Base-by-base conservation (phyloP, 2,888 invertebrate genomes). In the Drosophila demipolita region DNA sequence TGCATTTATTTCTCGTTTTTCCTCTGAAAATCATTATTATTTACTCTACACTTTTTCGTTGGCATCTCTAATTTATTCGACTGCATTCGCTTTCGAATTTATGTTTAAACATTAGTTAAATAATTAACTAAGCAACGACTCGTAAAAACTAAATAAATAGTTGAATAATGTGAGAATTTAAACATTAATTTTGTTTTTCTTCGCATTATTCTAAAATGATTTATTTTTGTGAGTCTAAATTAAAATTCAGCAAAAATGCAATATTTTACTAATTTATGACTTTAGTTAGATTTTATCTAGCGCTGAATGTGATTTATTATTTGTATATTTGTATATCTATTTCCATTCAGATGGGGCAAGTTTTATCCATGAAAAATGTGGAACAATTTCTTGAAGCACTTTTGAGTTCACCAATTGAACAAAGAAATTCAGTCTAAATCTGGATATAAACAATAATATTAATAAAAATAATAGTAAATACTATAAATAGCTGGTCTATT, bases 21-120 rank as follows among this genome's bases (percentile, higher is more conserved):
- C 6, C 29, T 29, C 29, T 29, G 6, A 29, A 29, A 29, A 29
- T 29, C 29, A 29, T 29, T 29, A 29, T 29, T 29, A 6, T 29
- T 29, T 6, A 6, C 15, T 23, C 45, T 9, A 0, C 9, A 0
- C 33, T 53, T 23, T 23, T n/a, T 23, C 23, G 8, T 5, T 8
- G 1, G 17, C n/a, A 38, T 12, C 2, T 52, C 7, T 17, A 36
- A 42, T 57, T 68, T 40, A 17, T 66, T 65, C 35, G 52, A 3
- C n/a, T n/a, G 52, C 29, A 42, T 9, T 52, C 8, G 17, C 23
- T 40, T 52, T 45, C n/a, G 1, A 20, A 12, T 42, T 1, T n/a
- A 8, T 15, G 33, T 32, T 33, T 0, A 7, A 23, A 8, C 3
- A 45, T 23, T 45, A 8, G 15, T 23, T 7, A 38, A 7, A 35